Evolutionary conservation across 2,797 vertebrate species (phyloP).

Genomic region (Hephaestus fuliginosus): DNA sequence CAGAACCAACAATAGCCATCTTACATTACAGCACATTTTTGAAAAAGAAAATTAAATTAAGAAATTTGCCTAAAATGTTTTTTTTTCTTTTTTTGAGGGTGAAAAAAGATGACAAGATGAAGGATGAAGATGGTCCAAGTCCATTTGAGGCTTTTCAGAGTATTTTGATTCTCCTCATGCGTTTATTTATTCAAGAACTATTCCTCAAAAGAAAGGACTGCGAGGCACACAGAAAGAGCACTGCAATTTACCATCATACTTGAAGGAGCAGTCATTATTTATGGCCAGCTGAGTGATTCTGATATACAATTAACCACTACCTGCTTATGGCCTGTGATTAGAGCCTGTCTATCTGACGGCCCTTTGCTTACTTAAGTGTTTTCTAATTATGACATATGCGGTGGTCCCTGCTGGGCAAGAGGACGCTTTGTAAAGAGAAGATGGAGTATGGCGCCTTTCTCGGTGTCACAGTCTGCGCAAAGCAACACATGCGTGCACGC

Average conservation of each 20-base stretch:
- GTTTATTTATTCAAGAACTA: constrained; percentile 83
- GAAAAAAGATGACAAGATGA: constrained; percentile 73
- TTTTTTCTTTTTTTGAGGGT: constrained; percentile 38
- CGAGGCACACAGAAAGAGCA: constrained; percentile 70
- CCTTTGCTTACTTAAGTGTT: constrained; percentile 97
- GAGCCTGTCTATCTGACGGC: constrained; percentile 83
- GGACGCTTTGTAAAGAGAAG: constrained; percentile 95
- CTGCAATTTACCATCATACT: constrained; percentile 85
- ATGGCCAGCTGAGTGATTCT: constrained; percentile 87
- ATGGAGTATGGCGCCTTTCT: constrained; percentile 84
- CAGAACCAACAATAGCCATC: constrained; percentile 32
- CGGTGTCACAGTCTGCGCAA: constrained; percentile 88
- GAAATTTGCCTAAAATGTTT: constrained; percentile 12
- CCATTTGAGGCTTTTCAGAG: constrained; percentile 77
- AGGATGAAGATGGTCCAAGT: constrained; percentile 69
- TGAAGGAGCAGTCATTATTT: constrained; percentile 87
- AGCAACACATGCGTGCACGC: constrained; percentile 57
- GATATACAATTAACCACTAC: constrained; percentile 91
- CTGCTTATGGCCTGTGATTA: constrained; percentile 89
- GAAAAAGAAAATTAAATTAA: not conserved
- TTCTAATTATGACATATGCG: constrained; percentile 98
- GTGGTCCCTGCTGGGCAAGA: constrained; percentile 91
- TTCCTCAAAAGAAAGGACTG: constrained; percentile 79
- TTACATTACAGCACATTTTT: constrained; percentile 32
- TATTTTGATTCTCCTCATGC: constrained; percentile 69